phyloP scores from a whole-genome alignment of 1,140 invertebrate genomes.

The Pachypsylla venusta region DNA sequence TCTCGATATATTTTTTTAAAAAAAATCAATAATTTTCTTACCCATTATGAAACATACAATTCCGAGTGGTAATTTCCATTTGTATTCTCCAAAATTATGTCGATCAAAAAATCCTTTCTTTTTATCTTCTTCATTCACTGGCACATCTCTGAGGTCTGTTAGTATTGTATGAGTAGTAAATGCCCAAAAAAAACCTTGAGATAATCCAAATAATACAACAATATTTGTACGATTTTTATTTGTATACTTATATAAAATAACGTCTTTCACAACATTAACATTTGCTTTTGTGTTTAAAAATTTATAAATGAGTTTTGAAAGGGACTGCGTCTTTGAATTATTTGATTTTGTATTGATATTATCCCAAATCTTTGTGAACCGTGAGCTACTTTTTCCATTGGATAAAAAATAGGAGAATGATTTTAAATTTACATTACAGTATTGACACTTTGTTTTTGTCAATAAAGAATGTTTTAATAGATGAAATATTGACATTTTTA shows the following conservation, averaged over 20 bases:
- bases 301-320: neutral
- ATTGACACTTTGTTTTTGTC: neutral
- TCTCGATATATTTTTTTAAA: no score
- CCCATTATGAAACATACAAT: neutral
- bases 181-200: neutral
- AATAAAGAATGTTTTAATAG: neutral
- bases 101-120: neutral
- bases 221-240: neutral
- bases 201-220: neutral
- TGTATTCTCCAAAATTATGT: conserved; percentile 5
- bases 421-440: neutral
- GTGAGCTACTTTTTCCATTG: neutral
- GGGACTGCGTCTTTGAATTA: neutral
- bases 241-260: neutral
- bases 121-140: neutral
- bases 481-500: conserved; percentile 1
- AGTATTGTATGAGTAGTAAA: neutral
- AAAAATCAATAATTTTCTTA: neutral
- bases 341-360: neutral
- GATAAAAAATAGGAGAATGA: neutral
- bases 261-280: neutral
- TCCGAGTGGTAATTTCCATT: neutral
- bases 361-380: neutral
- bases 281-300: neutral
- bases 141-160: neutral